Conservation (phyloP, 1,140 invertebrate genomes). For the Drosophila navojoa region DNA sequence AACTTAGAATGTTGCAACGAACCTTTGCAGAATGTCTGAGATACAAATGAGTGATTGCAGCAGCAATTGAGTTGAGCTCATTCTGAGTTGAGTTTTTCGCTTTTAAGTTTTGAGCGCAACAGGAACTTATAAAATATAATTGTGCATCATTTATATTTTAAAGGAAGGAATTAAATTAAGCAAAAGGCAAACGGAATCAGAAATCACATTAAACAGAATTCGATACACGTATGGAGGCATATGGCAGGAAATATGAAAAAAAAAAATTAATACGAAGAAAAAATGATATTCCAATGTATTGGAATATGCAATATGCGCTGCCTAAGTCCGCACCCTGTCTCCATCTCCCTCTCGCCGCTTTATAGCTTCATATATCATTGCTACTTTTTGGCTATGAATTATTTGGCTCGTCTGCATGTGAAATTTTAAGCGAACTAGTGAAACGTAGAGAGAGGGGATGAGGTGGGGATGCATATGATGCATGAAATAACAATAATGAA, state of each 20-base stretch:
- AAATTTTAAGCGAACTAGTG: slow-evolving; percentile 53
- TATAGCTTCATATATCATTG: slow-evolving; percentile 43
- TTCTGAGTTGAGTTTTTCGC: background rate
- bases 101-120: background rate
- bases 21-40: background rate
- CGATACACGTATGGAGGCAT: slow-evolving; percentile 4
- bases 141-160: slow-evolving; percentile 59
- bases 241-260: slow-evolving; percentile 30
- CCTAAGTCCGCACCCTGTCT: slow-evolving; percentile 15
- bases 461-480: slow-evolving; percentile 62
- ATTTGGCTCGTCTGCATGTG: slow-evolving; percentile 63
- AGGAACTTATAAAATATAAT: slow-evolving; percentile 65
- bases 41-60: background rate
- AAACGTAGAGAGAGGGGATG: background rate
- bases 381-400: slow-evolving; percentile 66
- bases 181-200: slow-evolving; percentile 59
- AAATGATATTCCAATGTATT: slow-evolving; percentile 73
- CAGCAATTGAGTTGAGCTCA: slow-evolving; percentile 3
- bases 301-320: slow-evolving; percentile 57
- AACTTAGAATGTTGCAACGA: slow-evolving; percentile 6
- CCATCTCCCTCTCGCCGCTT: slow-evolving; percentile 7
- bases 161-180: slow-evolving; percentile 43
- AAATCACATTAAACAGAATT: slow-evolving; percentile 58
- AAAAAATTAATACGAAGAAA: slow-evolving; percentile 49
- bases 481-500: slow-evolving; percentile 82